A percentile compares a stretch with the other conserved stretches of the same genome.
Conservation (phyloP, 2,888 invertebrate species). For the Prenolepis imparis region DNA sequence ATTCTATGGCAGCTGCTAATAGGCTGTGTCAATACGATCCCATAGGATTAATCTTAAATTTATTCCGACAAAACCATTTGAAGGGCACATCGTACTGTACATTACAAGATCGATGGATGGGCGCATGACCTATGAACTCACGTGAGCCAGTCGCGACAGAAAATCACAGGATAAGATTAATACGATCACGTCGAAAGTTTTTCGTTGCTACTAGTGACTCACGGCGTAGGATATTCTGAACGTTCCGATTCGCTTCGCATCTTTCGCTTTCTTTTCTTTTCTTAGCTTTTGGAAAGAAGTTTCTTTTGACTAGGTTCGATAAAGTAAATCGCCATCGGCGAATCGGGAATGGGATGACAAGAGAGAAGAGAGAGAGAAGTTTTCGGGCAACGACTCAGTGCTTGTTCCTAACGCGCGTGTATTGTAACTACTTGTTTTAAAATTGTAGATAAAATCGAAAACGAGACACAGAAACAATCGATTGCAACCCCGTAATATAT, state of each 20-base stretch:
- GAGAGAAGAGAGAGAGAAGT: neutral
- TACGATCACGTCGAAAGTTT: slow-evolving; percentile 65
- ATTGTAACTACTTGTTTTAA: neutral
- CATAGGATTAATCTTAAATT: slow-evolving; percentile 19
- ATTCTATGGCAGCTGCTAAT: neutral
- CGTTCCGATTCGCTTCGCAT: slow-evolving; percentile 45
- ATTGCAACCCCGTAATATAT: neutral
- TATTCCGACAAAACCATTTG: slow-evolving; percentile 4
- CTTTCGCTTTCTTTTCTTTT: slow-evolving; percentile 47
- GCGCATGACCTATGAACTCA: slow-evolving; percentile 64
- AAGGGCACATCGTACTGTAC: slow-evolving; percentile 23
- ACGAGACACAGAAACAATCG: neutral
- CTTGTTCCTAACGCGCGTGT: neutral
- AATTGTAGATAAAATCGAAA: slow-evolving; percentile 4
- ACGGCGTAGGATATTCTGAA: slow-evolving; percentile 52
- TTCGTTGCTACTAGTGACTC: slow-evolving; percentile 52
- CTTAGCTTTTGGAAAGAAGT: slow-evolving; percentile 31
- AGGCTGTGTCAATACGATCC: neutral
- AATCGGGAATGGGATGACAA: neutral
- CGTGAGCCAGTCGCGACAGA: slow-evolving; percentile 44
- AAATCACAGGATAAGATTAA: slow-evolving; percentile 70
- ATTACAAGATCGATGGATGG: slow-evolving; percentile 62
- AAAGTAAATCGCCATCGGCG: slow-evolving; percentile 39
- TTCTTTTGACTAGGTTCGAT: slow-evolving; percentile 48
- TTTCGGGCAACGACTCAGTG: slow-evolving; percentile 24